Percentiles rank a stretch among this genome's conserved stretches.
Conservation (phyloP, 2,888 invertebrate genomes). For the Rambutsinella grinnellia region DNA sequence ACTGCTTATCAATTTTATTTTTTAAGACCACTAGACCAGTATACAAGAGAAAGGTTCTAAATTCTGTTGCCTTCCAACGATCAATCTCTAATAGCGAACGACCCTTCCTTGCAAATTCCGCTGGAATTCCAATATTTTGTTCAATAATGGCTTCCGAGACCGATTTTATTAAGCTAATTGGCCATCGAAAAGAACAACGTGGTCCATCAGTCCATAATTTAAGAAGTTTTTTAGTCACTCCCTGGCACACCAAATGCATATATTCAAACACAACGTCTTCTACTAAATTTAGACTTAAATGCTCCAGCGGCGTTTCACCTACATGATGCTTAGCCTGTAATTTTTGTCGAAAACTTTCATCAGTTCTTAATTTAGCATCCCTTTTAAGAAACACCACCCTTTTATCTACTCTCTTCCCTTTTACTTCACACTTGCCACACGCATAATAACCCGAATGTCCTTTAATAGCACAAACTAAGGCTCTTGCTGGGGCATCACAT, state of each 20-base stretch:
- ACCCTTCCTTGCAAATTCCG: constrained; percentile 65
- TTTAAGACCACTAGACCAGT: constrained; percentile 63
- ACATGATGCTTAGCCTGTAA: constrained; percentile 11
- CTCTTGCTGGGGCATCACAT: constrained; percentile 42
- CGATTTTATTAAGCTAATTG: background rate
- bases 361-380: constrained; percentile 1
- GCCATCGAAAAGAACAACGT: background rate
- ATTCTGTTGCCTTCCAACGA: constrained; percentile 67
- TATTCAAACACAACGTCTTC: constrained; percentile 17
- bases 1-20: constrained; percentile 27
- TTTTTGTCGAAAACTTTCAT: constrained; percentile 4
- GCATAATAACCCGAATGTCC: constrained; percentile 33
- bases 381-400: constrained; percentile 9
- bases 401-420: constrained; percentile 27
- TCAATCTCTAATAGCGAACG: constrained; percentile 60
- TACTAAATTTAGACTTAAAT: background rate
- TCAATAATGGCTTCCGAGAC: background rate
- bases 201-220: constrained; percentile 14
- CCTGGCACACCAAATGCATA: constrained; percentile 34
- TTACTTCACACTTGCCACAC: constrained; percentile 31
- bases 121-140: background rate
- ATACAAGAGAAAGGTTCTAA: constrained; percentile 65
- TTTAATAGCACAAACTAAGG: constrained; percentile 24
- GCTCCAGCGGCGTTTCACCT: background rate
- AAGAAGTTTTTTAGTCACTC: constrained; percentile 14